phyloP scores from a whole-genome alignment of 2,113 vertebrate genomes.

The Elephantulus edwardii region DNA sequence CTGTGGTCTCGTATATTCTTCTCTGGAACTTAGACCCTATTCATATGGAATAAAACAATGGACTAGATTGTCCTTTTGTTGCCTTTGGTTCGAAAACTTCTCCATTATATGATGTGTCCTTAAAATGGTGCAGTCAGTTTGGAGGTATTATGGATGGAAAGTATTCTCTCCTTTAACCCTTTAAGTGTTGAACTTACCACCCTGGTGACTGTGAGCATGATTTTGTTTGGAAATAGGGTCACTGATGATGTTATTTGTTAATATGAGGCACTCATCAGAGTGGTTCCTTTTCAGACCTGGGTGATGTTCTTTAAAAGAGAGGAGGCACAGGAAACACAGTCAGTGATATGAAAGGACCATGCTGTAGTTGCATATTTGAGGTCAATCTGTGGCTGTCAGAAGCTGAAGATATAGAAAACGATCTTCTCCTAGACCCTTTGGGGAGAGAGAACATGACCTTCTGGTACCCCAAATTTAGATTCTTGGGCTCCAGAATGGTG shows the following conservation, averaged over 20 bases:
- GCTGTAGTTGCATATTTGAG: background rate
- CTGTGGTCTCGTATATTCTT: background rate
- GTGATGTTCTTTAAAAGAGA: background rate
- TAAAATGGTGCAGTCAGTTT: background rate
- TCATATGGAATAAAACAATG: background rate
- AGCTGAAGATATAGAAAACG: background rate
- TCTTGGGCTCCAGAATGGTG: background rate
- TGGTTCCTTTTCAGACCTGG: background rate
- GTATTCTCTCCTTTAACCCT: no score
- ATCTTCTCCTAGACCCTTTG: background rate
- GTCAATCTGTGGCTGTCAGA: background rate
- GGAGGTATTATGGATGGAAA: background rate
- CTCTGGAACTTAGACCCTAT: background rate
- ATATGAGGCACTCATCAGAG: background rate
- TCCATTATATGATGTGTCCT: background rate
- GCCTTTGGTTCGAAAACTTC: background rate
- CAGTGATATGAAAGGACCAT: background rate
- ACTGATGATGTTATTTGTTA: background rate
- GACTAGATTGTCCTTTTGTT: background rate
- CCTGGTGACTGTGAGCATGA: background rate
- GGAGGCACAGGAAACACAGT: background rate
- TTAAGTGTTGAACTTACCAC: background rate
- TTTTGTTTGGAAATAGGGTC: background rate
- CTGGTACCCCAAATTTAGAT: background rate
- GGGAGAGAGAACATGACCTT: background rate